Conservation (phyloP, 2,113 vertebrate genomes). For the Lophotis ruficrista region DNA sequence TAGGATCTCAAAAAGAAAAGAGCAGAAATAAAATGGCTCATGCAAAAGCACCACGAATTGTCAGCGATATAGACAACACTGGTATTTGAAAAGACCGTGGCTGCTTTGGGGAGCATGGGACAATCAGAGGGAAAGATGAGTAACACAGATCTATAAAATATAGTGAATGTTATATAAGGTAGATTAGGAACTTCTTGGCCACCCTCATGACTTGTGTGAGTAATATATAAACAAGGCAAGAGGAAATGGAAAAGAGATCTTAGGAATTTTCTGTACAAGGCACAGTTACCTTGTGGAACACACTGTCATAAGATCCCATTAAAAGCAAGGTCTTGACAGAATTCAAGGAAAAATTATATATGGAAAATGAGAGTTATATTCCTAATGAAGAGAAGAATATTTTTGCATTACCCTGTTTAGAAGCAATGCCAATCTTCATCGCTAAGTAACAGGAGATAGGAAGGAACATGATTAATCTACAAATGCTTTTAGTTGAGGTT, state of each 20-base stretch:
- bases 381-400: neutral
- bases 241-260: slow-evolving; percentile 72
- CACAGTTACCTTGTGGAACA: neutral
- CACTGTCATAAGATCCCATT: neutral
- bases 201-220: slow-evolving; percentile 61
- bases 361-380: neutral
- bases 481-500: neutral
- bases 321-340: neutral
- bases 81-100: neutral
- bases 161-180: neutral
- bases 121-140: neutral
- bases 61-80: neutral
- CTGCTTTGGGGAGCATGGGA: neutral
- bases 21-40: neutral
- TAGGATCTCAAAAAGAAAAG: neutral
- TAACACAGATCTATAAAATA: slow-evolving; percentile 20
- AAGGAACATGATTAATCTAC: neutral
- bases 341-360: neutral
- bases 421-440: neutral
- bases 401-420: neutral
- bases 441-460: neutral
- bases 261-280: slow-evolving; percentile 40
- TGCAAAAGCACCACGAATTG: neutral
- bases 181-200: slow-evolving; percentile 35
- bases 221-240: slow-evolving; percentile 62